Percentiles rank a stretch among this genome's conserved stretches.
These are phyloP conservation scores for Ginglymostoma cirratum DNA, from an alignment of 2,113 vertebrate species.

Conservation along the genomic window DNA sequence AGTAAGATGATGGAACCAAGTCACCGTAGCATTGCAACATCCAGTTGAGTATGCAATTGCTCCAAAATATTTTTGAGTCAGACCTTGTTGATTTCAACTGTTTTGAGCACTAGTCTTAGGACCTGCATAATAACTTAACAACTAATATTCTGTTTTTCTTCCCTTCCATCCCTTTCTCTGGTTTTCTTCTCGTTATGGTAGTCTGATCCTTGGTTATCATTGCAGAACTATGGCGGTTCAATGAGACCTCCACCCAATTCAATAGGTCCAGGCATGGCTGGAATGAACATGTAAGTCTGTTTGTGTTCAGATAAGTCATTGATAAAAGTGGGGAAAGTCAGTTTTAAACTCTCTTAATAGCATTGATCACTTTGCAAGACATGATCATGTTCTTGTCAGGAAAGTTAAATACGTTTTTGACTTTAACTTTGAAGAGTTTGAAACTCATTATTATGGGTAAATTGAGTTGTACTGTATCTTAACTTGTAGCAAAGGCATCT, in stretches of 20 bases:
- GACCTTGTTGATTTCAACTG: background rate
- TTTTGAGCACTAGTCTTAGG: background rate
- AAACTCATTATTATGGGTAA: background rate
- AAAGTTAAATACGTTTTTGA: background rate
- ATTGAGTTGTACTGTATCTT: slow-evolving; percentile 18
- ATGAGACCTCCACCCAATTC: slow-evolving; percentile 98
- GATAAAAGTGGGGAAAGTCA: background rate
- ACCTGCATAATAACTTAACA: slow-evolving; percentile 38
- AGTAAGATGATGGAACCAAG: background rate
- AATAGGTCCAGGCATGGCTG: slow-evolving; percentile 94
- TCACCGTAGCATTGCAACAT: background rate
- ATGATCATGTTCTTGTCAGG: background rate
- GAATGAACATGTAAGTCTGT: slow-evolving; percentile 91
- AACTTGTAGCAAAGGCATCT: background rate
- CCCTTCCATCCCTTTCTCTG: slow-evolving; percentile 44
- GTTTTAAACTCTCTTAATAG: background rate
- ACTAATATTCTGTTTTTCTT: slow-evolving; percentile 49
- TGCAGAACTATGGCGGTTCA: slow-evolving; percentile 92
- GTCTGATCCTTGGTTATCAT: slow-evolving; percentile 68
- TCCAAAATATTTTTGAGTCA: background rate
- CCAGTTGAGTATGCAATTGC: background rate
- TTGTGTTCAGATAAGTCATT: background rate
- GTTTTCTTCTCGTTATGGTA: slow-evolving; percentile 46
- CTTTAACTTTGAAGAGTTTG: slow-evolving; percentile 10
- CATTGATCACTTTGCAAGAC: background rate